phyloP scores from a whole-genome alignment of 2,888 invertebrate species.

The Eulithis prunata region DNA sequence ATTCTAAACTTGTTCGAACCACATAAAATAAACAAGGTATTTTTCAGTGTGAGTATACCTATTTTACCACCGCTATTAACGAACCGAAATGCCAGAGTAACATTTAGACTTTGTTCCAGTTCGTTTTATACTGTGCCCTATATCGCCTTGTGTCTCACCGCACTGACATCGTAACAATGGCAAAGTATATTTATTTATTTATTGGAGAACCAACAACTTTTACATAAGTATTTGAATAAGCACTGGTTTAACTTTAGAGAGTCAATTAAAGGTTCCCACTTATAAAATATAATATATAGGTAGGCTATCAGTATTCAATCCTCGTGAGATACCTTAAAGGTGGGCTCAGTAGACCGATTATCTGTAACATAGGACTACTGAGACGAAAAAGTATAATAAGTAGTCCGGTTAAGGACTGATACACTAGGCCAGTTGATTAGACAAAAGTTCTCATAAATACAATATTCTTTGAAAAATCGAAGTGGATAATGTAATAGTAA shows the following conservation, averaged over 20 bases:
- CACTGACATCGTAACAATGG: slow-evolving; percentile 43
- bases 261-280: too few relatives aligned
- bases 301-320: too few relatives aligned
- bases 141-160: slow-evolving; percentile 54
- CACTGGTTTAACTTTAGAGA: too few relatives aligned
- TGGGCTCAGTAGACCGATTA: too few relatives aligned
- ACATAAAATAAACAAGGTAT: slow-evolving; percentile 22
- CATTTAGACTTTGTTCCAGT: slow-evolving; percentile 72
- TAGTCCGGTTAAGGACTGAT: too few relatives aligned
- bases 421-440: background rate
- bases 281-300: too few relatives aligned
- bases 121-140: slow-evolving; percentile 68
- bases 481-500: too few relatives aligned
- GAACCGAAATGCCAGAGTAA: slow-evolving; percentile 73
- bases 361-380: too few relatives aligned
- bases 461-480: background rate
- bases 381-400: too few relatives aligned
- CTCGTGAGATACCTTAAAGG: too few relatives aligned
- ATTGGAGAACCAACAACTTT: too few relatives aligned
- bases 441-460: background rate
- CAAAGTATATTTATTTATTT: slow-evolving; percentile 3
- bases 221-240: too few relatives aligned
- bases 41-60: slow-evolving; percentile 19
- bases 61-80: slow-evolving; percentile 47
- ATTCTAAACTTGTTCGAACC: slow-evolving; percentile 5